These are phyloP conservation scores for Centropus bengalensis DNA, from an alignment of 2,113 vertebrate species.

Conservation along the genomic window DNA sequence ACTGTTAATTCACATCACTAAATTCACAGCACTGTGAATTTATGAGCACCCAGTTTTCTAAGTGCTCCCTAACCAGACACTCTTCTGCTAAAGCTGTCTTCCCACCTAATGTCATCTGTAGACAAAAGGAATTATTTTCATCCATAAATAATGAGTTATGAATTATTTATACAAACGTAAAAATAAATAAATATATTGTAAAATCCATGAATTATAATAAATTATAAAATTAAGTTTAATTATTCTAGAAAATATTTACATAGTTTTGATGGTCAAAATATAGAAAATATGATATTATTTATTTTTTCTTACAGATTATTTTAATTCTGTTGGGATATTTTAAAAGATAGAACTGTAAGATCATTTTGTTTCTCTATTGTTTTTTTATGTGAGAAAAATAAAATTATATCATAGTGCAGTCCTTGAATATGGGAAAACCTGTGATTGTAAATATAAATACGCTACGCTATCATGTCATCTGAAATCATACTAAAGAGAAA, in stretches of 20 bases:
- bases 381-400: neutral
- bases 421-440: neutral
- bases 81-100: neutral
- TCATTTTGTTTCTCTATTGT: neutral
- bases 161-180: neutral
- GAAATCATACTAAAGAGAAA: neutral
- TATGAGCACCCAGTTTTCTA: neutral
- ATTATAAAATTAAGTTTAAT: neutral
- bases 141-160: neutral
- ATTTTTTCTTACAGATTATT: neutral
- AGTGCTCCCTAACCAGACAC: neutral
- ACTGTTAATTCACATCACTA: too few species aligned
- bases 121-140: neutral
- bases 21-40: neutral
- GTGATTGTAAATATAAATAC: neutral
- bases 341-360: neutral
- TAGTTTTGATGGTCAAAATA: neutral
- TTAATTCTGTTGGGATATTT: neutral
- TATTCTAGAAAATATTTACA: neutral
- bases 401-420: neutral
- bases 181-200: neutral
- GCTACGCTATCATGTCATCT: neutral
- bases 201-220: neutral
- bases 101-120: neutral
- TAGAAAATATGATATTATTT: neutral